phyloP scores from a whole-genome alignment of 2,113 vertebrate genomes.

The Petroica traversi region DNA sequence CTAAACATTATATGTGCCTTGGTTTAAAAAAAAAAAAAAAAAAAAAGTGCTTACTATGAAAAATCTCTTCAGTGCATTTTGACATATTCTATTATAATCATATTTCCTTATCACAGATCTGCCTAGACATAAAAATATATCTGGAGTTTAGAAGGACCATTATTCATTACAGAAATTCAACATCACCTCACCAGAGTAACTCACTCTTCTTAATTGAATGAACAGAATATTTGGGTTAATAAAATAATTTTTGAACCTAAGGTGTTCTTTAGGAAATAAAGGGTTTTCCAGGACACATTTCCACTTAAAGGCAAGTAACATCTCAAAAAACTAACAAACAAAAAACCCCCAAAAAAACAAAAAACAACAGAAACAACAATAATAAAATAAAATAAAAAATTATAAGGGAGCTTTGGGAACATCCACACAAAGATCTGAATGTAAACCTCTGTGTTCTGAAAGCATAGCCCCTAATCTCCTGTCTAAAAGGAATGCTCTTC shows the following conservation, averaged over 20 bases:
- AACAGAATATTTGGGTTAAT: neutral
- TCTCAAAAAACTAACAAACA: constrained; percentile 12
- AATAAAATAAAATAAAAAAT: too few species aligned
- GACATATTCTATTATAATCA: constrained; percentile 55
- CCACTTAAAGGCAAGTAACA: neutral
- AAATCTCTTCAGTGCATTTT: constrained; percentile 35
- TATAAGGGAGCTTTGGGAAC: constrained; percentile 24
- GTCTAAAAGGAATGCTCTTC: constrained; percentile 24
- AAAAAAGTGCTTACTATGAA: constrained; percentile 12
- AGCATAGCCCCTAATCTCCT: constrained; percentile 18
- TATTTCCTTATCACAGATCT: constrained; percentile 14
- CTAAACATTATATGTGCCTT: constrained; percentile 23
- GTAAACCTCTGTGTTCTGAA: neutral
- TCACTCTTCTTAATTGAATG: neutral
- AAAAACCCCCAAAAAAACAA: too few species aligned
- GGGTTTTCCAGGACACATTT: neutral
- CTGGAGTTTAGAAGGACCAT: constrained; percentile 38
- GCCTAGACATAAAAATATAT: constrained; percentile 61
- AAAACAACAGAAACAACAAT: too few species aligned
- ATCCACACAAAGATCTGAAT: neutral
- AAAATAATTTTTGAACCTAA: constrained; percentile 9
- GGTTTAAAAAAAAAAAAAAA: neutral
- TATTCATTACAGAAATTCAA: constrained; percentile 15
- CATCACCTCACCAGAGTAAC: neutral
- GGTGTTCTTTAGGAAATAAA: neutral